Evolutionary conservation across 2,888 invertebrate genomes (phyloP), one percentile per base, ranked within the genome.

Genomic region (Gisinianus flammeolus): DNA sequence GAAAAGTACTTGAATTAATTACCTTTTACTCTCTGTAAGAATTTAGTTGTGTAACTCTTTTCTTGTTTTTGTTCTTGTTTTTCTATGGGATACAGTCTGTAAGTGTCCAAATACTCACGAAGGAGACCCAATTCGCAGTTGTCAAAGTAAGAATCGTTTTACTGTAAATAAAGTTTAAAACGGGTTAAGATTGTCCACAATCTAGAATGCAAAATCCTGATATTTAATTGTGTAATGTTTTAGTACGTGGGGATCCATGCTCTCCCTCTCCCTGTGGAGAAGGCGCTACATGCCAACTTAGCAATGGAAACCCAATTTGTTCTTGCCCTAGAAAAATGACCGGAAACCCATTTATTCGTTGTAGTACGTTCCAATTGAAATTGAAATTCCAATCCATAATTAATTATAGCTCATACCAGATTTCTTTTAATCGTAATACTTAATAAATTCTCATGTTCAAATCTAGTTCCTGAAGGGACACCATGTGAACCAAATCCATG

Each of bases 281-380:
- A 66, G 76, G 76, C 8, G 76, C 76, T 0, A 56, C 31, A 24
- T 78, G 81, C 44, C 77, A 79, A 30, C 73, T 82, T 24, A 79
- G 79, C 30, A 91, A 91, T 83, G 90, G 89, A 68, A 91, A 91
- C 86, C 92, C 92, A 0, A 88, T 92, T 44, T 94, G 94, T 85
- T 92, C 93, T 81, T 94, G 94, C 86, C 86, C 93, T 94, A 93
- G 72, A 87, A 95, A 94, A 80, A 89, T 94, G 81, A 95, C 95
- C 3, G 96, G 96, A 87, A 95, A 96, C 90, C 96, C 96, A 64
- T 95, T 95, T 87, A 91, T 92, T 86, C 93, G 91, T 88, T 95
- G 95, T 91, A 94, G 95, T 95, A 91, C 90, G 94, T 93, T 87
- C 83, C 54, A 85, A 28, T 73, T n/a, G n/a, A n/a, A n/a, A n/a